Conservation (phyloP, 1,140 invertebrate species). For the Macrocentrus cingulum region DNA sequence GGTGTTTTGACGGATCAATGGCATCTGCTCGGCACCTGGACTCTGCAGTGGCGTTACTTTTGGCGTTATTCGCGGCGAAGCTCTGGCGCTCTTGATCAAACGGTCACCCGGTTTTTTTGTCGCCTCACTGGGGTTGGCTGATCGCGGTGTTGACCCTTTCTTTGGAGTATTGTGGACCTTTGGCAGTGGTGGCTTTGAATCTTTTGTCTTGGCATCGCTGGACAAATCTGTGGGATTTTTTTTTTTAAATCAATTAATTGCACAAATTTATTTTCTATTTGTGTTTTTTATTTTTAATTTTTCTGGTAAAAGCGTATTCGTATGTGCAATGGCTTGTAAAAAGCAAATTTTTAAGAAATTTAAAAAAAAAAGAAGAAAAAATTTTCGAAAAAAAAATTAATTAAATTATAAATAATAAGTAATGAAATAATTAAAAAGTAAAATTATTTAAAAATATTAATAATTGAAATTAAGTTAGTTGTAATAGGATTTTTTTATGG, state of each 20-base stretch:
- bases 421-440: background rate
- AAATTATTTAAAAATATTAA: no score
- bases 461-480: no score
- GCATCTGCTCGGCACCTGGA: slow-evolving; percentile 57
- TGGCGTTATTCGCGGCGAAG: slow-evolving; percentile 58
- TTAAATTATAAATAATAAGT: background rate
- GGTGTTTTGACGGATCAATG: slow-evolving; percentile 47
- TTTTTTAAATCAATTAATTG: slow-evolving; percentile 5
- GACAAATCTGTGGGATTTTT: slow-evolving; percentile 38
- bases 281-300: no score
- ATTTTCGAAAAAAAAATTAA: slow-evolving; percentile 16
- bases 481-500: no score
- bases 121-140: slow-evolving; percentile 32
- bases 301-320: slow-evolving; percentile 48
- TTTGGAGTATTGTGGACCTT: slow-evolving; percentile 59
- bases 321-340: slow-evolving; percentile 53
- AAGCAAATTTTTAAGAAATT: slow-evolving; percentile 9
- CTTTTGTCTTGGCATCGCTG: slow-evolving; percentile 50
- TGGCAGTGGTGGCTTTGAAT: slow-evolving; percentile 59
- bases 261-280: no score
- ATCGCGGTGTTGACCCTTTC: slow-evolving; percentile 47
- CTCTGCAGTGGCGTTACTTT: slow-evolving; percentile 63
- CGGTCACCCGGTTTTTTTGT: slow-evolving; percentile 52
- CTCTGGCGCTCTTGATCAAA: slow-evolving; percentile 52
- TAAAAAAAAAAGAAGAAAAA: slow-evolving; percentile 23